phyloP scores from a whole-genome alignment of 64 coral and sea anemone genomes.

The Pocillopora damicornis region DNA sequence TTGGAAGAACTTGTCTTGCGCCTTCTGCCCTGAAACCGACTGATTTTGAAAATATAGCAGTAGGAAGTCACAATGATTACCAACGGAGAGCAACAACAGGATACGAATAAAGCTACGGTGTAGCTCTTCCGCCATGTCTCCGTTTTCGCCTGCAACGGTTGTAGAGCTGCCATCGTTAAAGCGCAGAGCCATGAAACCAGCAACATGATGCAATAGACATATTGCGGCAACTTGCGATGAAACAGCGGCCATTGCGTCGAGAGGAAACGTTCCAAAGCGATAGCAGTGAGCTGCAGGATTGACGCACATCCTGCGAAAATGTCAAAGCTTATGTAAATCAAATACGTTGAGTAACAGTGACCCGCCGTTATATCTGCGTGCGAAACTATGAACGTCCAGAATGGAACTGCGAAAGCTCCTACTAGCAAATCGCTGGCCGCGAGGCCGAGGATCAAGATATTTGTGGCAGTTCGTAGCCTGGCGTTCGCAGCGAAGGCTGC shows the following conservation, averaged over 20 bases:
- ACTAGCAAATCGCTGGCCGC: conserved; percentile 43
- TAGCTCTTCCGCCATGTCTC: conserved; percentile 50
- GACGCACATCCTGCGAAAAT: conserved; percentile 65
- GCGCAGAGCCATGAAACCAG: conserved; percentile 53
- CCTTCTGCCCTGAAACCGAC: conserved; percentile 23
- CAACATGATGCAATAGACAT: conserved; percentile 51
- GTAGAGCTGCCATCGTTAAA: conserved; percentile 34
- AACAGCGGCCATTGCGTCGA: conserved; percentile 57
- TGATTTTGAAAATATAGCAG: conserved; percentile 59
- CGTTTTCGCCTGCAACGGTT: conserved; percentile 41
- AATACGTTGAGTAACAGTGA: neutral
- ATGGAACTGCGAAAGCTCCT: conserved; percentile 43
- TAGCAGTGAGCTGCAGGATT: conserved; percentile 64
- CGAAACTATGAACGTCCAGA: conserved; percentile 50
- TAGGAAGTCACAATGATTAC: conserved; percentile 64
- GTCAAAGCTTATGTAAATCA: conserved; percentile 50
- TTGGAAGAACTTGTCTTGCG: conserved; percentile 2
- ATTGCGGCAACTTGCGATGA: conserved; percentile 53
- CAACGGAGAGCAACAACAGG: conserved; percentile 58
- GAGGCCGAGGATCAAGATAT: conserved; percentile 56
- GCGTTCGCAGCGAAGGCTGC: conserved; percentile 35
- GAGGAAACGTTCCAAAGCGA: conserved; percentile 67
- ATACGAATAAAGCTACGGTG: conserved; percentile 12
- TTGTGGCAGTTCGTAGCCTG: conserved; percentile 49
- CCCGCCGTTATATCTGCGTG: conserved; percentile 9